phyloP scores from a whole-genome alignment of 2,888 invertebrate species.

The Urechis unicinctus region DNA sequence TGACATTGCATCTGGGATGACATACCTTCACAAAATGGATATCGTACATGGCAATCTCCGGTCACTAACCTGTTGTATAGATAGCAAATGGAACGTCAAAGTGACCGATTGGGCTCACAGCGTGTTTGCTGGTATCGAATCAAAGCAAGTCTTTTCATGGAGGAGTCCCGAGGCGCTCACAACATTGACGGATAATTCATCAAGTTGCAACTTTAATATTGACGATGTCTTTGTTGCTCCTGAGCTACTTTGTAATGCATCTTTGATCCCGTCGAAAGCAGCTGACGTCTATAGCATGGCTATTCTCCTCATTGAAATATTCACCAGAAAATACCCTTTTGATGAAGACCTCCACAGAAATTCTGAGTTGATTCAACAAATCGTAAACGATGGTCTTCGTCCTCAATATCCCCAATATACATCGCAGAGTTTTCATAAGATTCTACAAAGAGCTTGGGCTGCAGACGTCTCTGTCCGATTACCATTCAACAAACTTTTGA shows the following conservation, averaged over 20 bases:
- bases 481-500: conserved; percentile 28
- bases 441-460: conserved; percentile 34
- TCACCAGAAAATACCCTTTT: conserved; percentile 34
- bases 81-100: conserved; percentile 40
- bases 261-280: conserved; percentile 18
- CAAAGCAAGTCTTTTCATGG: background rate
- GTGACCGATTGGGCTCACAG: conserved; percentile 39
- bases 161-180: conserved; percentile 10
- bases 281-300: conserved; percentile 38
- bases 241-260: conserved; percentile 28
- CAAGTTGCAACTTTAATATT: too few species aligned
- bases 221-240: conserved; percentile 24
- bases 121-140: too few species aligned
- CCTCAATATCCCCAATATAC: conserved; percentile 23
- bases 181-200: too few species aligned
- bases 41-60: conserved; percentile 40
- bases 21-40: conserved; percentile 34
- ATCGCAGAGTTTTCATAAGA: conserved; percentile 22
- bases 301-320: conserved; percentile 34
- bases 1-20: conserved; percentile 25
- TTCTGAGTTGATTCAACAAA: conserved; percentile 26
- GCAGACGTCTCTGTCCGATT: conserved; percentile 27
- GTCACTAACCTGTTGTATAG: conserved; percentile 35
- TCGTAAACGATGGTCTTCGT: conserved; percentile 27
- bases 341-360: conserved; percentile 22